Evolutionary conservation across 2,888 invertebrate species (phyloP).

Genomic region (Desoria tigrina): DNA sequence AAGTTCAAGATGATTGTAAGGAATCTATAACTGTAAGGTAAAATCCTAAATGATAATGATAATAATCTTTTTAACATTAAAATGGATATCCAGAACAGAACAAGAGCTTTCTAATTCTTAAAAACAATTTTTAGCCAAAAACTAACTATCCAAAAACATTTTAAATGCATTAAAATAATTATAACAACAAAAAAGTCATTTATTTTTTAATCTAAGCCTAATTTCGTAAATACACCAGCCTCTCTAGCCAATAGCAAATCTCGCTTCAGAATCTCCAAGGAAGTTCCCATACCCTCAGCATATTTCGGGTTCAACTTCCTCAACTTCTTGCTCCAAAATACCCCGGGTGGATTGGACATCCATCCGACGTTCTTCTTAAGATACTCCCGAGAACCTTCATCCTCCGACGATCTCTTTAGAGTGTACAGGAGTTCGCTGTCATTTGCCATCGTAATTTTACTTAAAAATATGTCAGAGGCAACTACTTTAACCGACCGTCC

Average conservation of each 20-base stretch:
- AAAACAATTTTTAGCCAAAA: too few relatives aligned
- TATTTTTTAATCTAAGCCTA: too few relatives aligned
- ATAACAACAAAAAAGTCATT: too few relatives aligned
- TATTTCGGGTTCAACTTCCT: background rate
- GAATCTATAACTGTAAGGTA: too few relatives aligned
- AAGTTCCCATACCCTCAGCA: background rate
- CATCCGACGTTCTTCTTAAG: background rate
- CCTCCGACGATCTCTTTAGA: background rate
- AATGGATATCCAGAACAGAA: too few relatives aligned
- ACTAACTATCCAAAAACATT: too few relatives aligned
- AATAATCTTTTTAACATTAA: too few relatives aligned
- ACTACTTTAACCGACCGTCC: slow-evolving; percentile 9
- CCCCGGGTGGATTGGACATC: background rate
- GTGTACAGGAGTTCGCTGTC: background rate
- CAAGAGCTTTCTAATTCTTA: too few relatives aligned
- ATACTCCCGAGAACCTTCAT: background rate
- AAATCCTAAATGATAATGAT: too few relatives aligned
- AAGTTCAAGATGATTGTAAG: too few relatives aligned
- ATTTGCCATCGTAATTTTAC: background rate
- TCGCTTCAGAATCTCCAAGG: background rate
- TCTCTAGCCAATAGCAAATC: slow-evolving; percentile 16
- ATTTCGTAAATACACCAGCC: background rate
- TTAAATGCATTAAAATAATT: too few relatives aligned
- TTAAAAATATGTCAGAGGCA: background rate
- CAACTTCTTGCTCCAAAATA: slow-evolving; percentile 11